Evolutionary conservation across 2,888 invertebrate species (phyloP), one percentile per base, ranked within the genome.

Genomic region (Hirtodrosophila alboralis): DNA sequence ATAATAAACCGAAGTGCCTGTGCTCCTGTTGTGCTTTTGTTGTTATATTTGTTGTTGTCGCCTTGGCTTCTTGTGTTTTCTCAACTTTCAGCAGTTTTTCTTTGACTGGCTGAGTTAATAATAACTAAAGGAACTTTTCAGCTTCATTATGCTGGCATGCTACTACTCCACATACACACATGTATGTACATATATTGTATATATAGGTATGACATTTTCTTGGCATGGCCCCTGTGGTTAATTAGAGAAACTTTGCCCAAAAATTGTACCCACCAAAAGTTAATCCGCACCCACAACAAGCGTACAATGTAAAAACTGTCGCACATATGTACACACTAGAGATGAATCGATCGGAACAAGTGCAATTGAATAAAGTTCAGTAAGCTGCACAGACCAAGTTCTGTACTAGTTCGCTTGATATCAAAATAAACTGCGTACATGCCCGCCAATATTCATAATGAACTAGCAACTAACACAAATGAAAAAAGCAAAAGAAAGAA

Each of bases 1-100:
- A 83, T 81, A 81, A 84, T 84, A 80, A 80, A 80, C 84, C 72
- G 77, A 61, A 69, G 61, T 62, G 64, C 47, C 78, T 43, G 43
- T 43, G 62, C 36, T 62, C 12, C 13, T 38, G 10, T n/a, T 16
- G 28, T 23, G 8, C 5, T 30, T 16, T 7, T 33, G 16, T 37
- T 44, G 31, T 30, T 56, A 33, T 40, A 31, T 28, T 41, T 75
- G 27, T n/a, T 43, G 21, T 30, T 58, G 44, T 51, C 13, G 31
- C 38, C 38, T 49, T 65, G 58, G 48, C 47, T 74, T 51, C 64
- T 69, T 23, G 27, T 44, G 43, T 58, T 56, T 68, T 57, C 64
- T 59, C 33, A 54, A 74, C 51, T 70, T 76, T 41, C 56, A 43
- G 27, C 14, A 48, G 40, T 47, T 56, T 58, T 51, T 27, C 63